Conservation (phyloP, 92 coral and sea anemone species). For the Pocillopora grandis region DNA sequence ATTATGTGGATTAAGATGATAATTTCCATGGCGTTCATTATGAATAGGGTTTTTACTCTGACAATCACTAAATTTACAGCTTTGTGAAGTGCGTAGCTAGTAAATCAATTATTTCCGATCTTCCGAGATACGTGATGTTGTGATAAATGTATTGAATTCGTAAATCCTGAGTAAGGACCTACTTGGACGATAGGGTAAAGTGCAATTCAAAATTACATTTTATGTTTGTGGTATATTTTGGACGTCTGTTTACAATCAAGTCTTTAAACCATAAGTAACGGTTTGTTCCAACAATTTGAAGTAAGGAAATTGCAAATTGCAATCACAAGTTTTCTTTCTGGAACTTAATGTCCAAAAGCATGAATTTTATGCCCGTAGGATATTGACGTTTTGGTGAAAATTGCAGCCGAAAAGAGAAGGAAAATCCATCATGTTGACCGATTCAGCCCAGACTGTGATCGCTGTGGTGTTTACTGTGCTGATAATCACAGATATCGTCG, state of each 20-base stretch:
- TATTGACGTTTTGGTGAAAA: not conserved
- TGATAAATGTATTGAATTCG: too few relatives aligned
- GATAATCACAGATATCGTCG: constrained; percentile 3
- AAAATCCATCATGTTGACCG: not conserved
- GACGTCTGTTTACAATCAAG: not conserved
- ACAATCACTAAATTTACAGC: too few relatives aligned
- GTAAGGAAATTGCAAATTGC: not conserved
- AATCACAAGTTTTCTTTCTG: not conserved
- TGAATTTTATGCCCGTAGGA: too few relatives aligned
- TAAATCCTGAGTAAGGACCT: too few relatives aligned
- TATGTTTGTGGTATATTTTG: too few relatives aligned
- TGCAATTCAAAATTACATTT: too few relatives aligned
- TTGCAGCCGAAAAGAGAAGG: not conserved
- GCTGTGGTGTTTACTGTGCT: constrained; percentile 16
- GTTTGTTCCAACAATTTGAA: not conserved
- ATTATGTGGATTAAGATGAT: not conserved
- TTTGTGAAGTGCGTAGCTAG: too few relatives aligned
- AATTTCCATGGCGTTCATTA: too few relatives aligned
- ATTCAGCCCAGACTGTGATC: constrained; percentile 25
- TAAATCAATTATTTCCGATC: too few relatives aligned
- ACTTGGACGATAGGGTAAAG: too few relatives aligned
- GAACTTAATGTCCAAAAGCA: not conserved
- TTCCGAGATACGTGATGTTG: too few relatives aligned
- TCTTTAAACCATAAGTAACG: not conserved
- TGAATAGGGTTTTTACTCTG: too few relatives aligned